Percentiles rank a stretch among this genome's conserved stretches.
Conservation (phyloP, 2,113 vertebrate species). For the Platanista minor region DNA sequence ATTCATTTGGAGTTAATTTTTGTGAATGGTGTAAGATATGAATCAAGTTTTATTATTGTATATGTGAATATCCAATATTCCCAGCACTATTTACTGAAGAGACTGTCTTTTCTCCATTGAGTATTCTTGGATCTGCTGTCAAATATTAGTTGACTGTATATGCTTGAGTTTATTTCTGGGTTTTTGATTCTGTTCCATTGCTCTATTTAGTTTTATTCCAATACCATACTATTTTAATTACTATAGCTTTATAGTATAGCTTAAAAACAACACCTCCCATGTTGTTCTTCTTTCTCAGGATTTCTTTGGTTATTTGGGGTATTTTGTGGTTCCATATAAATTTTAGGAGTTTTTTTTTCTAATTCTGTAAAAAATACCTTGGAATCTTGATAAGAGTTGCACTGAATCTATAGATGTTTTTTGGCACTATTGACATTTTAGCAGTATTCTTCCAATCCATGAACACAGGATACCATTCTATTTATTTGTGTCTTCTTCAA, state of each 20-base stretch:
- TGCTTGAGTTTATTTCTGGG: not conserved
- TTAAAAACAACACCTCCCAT: not conserved
- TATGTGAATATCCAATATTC: not conserved
- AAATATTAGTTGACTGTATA: not conserved
- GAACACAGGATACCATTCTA: not conserved
- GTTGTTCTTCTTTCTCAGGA: not conserved
- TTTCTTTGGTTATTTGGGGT: not conserved
- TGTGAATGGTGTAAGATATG: not conserved
- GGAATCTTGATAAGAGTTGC: not conserved
- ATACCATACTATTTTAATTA: not conserved
- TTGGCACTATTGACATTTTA: not conserved
- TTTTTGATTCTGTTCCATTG: not conserved
- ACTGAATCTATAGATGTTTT: not conserved
- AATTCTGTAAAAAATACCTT: not conserved
- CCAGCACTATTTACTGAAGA: not conserved
- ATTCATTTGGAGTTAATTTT: not conserved
- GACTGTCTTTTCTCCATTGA: not conserved
- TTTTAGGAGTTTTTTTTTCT: not conserved
- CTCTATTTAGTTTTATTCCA: not conserved
- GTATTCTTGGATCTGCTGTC: not conserved
- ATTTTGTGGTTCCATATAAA: not conserved
- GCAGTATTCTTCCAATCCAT: not conserved
- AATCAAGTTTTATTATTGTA: not conserved
- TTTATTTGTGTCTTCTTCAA: not conserved
- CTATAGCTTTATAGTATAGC: not conserved